Base-by-base conservation (phyloP, 1,140 invertebrate species). In the Drosophila repletoides region DNA sequence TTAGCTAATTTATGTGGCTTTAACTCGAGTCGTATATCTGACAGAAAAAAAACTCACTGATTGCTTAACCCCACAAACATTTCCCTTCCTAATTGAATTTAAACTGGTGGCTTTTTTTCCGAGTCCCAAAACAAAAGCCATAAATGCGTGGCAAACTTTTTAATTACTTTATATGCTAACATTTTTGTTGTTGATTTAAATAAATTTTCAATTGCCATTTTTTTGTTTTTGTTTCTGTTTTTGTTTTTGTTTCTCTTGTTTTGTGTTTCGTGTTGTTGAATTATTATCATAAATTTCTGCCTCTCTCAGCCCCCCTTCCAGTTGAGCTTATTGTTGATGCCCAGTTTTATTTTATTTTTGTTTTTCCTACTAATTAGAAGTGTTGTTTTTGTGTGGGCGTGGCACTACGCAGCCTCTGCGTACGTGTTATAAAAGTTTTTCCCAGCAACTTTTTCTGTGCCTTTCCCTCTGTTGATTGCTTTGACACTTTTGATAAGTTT, bases 251-350 rank as follows among this genome's bases (percentile, higher is more conserved):
- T 40, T 15, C 24, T 52, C 24, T 53, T 51, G 15, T 24, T 15
- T 10, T 9, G 48, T 46, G 36, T 43, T 36, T 52, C 43, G 34
- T 61, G 53, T 63, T 72, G 36, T 43, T 68, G 55, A 86, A 64
- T 80, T 84, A 84, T 84, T 86, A 80, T 75, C 59, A 87, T 87
- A 84, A 80, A 87, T 86, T 84, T 84, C 69, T 60, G 40, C 22
- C 19, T 21, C 24, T 26, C 41, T 40, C 12, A 40, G n/a, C n/a
- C 28, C 14, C 53, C 21, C 14, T 38, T 34, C 40, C 36, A 29
- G n/a, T n/a, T n/a, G n/a, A n/a, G n/a, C n/a, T n/a, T n/a, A n/a
- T 26, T 36, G 28, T 17, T 52, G 22, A 4, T 29, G 26, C 29
- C 49, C 19, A 45, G 29, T 55, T 51, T 48, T 61, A 21, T 31